A percentile compares a stretch with the other conserved stretches of the same genome.
Evolutionary conservation across 2,888 invertebrate genomes (phyloP).

Genomic region (Drosophila sordidula): DNA sequence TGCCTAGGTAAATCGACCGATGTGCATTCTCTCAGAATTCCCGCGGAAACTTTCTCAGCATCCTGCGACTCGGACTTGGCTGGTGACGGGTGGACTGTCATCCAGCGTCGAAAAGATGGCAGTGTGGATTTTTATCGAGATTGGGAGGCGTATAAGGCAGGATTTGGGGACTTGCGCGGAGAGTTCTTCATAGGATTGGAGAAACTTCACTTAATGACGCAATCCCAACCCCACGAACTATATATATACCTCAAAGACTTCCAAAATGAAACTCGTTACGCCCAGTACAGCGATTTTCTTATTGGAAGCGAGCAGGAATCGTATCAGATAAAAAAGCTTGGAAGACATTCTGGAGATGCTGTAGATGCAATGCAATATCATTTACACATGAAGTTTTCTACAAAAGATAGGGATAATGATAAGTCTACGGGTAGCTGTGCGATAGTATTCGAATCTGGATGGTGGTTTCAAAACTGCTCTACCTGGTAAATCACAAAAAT

Average conservation of each 20-base stretch:
- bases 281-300: slow-evolving; percentile 88
- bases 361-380: slow-evolving; percentile 89
- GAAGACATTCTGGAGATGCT: slow-evolving; percentile 87
- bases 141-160: slow-evolving; percentile 88
- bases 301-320: slow-evolving; percentile 88
- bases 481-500: background rate
- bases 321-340: slow-evolving; percentile 88
- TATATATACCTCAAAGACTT: slow-evolving; percentile 88
- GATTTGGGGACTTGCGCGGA: slow-evolving; percentile 89
- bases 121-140: slow-evolving; percentile 87
- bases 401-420: slow-evolving; percentile 88
- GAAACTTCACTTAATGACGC: too few species aligned
- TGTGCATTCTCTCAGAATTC: background rate
- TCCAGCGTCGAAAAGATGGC: slow-evolving; percentile 87
- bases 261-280: slow-evolving; percentile 86
- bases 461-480: slow-evolving; percentile 89
- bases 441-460: slow-evolving; percentile 88
- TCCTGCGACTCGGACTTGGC: too few species aligned
- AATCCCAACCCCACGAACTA: slow-evolving; percentile 85
- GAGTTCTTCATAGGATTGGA: slow-evolving; percentile 90
- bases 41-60: too few species aligned
- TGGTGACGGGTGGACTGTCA: slow-evolving; percentile 8
- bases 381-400: slow-evolving; percentile 89
- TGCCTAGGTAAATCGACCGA: background rate
- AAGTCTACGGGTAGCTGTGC: slow-evolving; percentile 86